Conservation (phyloP, 35 echinoderm and acorn worm species). For the Hemicentrotus pulcherrimus region DNA sequence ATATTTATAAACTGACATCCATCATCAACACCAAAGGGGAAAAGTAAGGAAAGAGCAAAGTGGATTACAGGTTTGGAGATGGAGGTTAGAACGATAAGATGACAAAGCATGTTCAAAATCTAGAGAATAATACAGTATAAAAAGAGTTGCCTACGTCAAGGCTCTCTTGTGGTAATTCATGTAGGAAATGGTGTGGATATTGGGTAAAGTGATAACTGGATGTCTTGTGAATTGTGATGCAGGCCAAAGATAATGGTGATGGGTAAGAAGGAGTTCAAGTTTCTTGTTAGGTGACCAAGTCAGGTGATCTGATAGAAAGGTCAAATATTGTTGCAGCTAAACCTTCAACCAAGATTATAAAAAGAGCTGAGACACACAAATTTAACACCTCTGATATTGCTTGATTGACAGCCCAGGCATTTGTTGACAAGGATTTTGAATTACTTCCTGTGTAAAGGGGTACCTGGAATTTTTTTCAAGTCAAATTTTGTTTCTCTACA, state of each 20-base stretch:
- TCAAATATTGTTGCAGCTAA: not conserved
- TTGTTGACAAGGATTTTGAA: too few species aligned
- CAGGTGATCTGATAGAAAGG: not conserved
- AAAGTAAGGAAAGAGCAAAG: not conserved
- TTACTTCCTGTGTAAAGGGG: too few species aligned
- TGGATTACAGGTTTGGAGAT: not conserved
- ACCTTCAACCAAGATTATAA: not conserved
- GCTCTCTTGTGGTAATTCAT: not conserved
- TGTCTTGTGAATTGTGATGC: not conserved
- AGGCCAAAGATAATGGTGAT: not conserved
- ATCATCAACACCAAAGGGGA: not conserved
- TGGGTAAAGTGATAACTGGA: not conserved
- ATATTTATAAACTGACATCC: not conserved
- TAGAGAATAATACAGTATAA: not conserved
- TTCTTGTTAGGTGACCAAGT: not conserved
- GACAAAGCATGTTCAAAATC: not conserved
- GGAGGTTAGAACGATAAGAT: not conserved
- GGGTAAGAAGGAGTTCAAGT: not conserved
- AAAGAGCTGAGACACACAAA: too few species aligned
- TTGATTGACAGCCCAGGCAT: too few species aligned
- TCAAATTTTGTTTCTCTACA: too few species aligned
- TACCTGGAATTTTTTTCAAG: too few species aligned
- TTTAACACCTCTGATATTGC: too few species aligned
- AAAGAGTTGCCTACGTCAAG: conserved; percentile 16
- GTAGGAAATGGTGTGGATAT: conserved; percentile 2